A percentile compares a stretch with the other conserved stretches of the same genome.
Conservation (phyloP, 2,888 invertebrate species). For the Gymnocheta viridis region DNA sequence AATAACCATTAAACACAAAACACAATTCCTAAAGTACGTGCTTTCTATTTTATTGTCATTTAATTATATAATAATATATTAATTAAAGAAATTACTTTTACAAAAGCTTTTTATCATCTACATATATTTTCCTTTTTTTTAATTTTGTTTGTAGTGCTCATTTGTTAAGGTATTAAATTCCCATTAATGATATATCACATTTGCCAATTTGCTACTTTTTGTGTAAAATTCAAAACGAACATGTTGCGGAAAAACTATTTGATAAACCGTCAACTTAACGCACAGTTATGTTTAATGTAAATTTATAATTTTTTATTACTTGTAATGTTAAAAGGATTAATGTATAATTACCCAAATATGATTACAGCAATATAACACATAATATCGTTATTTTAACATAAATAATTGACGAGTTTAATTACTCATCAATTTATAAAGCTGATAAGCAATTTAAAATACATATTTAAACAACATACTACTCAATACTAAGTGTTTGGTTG, state of each 20-base stretch:
- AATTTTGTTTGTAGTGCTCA: not conserved
- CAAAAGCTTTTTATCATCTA: not conserved
- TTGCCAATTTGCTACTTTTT: not conserved
- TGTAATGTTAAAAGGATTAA: not conserved
- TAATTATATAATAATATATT: constrained; percentile 43
- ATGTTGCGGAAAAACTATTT: not conserved
- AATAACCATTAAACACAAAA: not conserved
- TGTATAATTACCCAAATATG: not conserved
- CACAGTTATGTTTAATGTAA: not conserved
- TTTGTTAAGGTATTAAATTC: not conserved
- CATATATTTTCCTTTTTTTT: not conserved
- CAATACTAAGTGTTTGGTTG: constrained; percentile 31
- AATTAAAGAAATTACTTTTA: constrained; percentile 15
- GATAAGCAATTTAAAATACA: constrained; percentile 59
- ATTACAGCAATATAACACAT: constrained; percentile 13
- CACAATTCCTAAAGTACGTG: not conserved
- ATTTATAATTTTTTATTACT: not conserved
- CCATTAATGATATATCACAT: constrained; percentile 9
- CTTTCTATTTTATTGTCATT: constrained; percentile 6
- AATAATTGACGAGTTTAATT: constrained; percentile 63
- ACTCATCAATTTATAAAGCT: constrained; percentile 65
- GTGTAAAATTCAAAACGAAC: not conserved
- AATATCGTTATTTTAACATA: constrained; percentile 41
- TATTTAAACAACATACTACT: constrained; percentile 25
- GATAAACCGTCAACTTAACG: not conserved